Conservation (phyloP, 2,888 invertebrate genomes). For the Tyria jacobaeae region DNA sequence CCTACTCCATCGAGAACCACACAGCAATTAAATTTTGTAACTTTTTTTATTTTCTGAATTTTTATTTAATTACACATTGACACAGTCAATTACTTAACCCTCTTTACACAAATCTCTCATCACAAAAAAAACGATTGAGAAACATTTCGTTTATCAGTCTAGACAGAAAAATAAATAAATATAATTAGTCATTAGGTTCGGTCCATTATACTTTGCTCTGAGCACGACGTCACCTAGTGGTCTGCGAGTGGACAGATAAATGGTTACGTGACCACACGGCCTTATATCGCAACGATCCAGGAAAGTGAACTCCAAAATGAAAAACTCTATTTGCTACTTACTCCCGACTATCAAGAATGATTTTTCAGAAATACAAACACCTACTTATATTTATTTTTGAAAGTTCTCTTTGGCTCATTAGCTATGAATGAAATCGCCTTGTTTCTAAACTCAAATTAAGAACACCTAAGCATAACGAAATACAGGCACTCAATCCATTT, state of each 20-base stretch:
- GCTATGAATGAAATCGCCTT: too few relatives aligned
- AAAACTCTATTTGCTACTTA: not conserved
- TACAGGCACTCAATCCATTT: too few relatives aligned
- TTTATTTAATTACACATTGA: too few relatives aligned
- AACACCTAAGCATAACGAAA: too few relatives aligned
- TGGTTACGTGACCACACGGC: slow-evolving; percentile 32
- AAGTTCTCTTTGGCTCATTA: not conserved
- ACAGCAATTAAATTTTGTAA: too few relatives aligned
- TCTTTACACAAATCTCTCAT: not conserved
- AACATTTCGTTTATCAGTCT: slow-evolving; percentile 43
- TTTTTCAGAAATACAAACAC: not conserved
- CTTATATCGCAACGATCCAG: slow-evolving; percentile 21
- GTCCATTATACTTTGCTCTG: slow-evolving; percentile 29
- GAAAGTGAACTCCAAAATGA: not conserved
- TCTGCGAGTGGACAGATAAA: slow-evolving; percentile 29
- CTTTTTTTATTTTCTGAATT: too few relatives aligned
- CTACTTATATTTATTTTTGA: not conserved
- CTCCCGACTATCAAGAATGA: not conserved
- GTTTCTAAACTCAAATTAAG: too few relatives aligned
- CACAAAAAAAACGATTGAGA: slow-evolving; percentile 26
- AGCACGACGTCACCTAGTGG: slow-evolving; percentile 33
- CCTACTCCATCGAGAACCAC: too few relatives aligned
- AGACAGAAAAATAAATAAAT: slow-evolving; percentile 47
- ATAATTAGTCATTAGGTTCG: slow-evolving; percentile 25
- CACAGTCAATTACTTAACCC: not conserved